Percentiles rank a stretch among this genome's conserved stretches.
Conservation (phyloP, 2,797 vertebrate genomes). For the Micropoecilia bifurca region DNA sequence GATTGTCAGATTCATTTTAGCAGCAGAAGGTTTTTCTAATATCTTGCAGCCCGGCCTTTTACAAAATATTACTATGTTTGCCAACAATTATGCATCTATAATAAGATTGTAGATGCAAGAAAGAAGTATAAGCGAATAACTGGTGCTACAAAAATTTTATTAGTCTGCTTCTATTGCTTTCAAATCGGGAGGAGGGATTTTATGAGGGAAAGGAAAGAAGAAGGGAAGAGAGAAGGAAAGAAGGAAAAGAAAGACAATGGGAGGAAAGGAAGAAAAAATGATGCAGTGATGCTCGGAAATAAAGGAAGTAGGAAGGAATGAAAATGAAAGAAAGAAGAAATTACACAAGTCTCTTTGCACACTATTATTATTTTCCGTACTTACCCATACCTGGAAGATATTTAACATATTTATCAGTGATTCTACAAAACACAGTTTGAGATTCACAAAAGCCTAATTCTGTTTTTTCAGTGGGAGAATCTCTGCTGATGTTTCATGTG, state of each 20-base stretch:
- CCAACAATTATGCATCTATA: background rate
- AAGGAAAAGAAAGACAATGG: background rate
- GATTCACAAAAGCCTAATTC: background rate
- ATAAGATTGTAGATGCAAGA: background rate
- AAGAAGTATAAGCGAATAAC: background rate
- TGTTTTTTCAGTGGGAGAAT: no score
- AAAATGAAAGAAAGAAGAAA: background rate
- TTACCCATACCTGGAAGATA: background rate
- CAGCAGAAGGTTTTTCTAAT: background rate
- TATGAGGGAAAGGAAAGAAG: background rate
- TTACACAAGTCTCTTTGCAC: background rate
- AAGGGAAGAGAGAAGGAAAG: background rate
- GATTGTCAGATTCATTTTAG: background rate
- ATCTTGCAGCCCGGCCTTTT: background rate
- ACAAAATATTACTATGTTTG: background rate
- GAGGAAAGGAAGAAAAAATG: background rate
- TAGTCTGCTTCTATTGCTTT: background rate
- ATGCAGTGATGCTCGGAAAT: background rate
- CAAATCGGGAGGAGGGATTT: background rate
- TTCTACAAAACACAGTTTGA: background rate
- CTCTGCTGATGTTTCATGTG: background rate
- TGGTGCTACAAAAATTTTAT: background rate
- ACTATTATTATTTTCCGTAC: background rate
- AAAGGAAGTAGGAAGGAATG: background rate
- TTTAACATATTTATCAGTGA: background rate